Evolutionary conservation across 2,888 invertebrate species (phyloP).

Genomic region (Clitarchus hookeri): DNA sequence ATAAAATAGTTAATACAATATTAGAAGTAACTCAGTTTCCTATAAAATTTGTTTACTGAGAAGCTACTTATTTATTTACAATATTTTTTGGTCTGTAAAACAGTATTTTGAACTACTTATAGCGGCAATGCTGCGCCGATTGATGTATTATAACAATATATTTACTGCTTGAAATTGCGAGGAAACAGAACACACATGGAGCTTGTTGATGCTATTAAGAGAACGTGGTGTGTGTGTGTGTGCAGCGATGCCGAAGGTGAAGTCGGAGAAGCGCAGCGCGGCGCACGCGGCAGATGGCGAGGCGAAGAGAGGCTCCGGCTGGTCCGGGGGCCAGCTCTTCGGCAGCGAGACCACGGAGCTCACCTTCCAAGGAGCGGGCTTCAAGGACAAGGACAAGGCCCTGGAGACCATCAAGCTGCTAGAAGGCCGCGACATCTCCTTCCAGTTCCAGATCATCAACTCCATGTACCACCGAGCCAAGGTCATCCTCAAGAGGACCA

Average conservation of each 20-base stretch:
- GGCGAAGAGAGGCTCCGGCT: slow-evolving; percentile 44
- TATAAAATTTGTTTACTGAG: too few species aligned
- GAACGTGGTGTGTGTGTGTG: too few species aligned
- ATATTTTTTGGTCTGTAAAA: too few species aligned
- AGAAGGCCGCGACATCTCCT: slow-evolving; percentile 75
- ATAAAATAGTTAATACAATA: too few species aligned
- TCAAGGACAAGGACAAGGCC: slow-evolving; percentile 78
- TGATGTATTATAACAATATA: too few species aligned
- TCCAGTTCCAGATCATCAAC: slow-evolving; percentile 64
- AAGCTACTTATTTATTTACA: too few species aligned
- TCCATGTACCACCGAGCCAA: slow-evolving; percentile 50
- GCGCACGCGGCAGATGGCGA: slow-evolving; percentile 44
- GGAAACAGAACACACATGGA: too few species aligned
- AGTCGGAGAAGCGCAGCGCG: slow-evolving; percentile 51
- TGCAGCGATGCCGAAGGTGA: slow-evolving; percentile 49
- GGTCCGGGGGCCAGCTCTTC: slow-evolving; percentile 46
- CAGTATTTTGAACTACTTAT: too few species aligned
- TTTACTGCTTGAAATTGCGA: too few species aligned
- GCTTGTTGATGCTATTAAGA: too few species aligned
- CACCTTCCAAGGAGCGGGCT: slow-evolving; percentile 74
- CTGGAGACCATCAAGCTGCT: slow-evolving; percentile 66
- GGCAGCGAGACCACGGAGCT: slow-evolving; percentile 51
- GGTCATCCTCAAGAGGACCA: slow-evolving; percentile 63
- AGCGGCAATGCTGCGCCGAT: too few species aligned
- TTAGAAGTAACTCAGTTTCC: too few species aligned